A percentile compares a stretch with the other conserved stretches of the same genome.
These are phyloP conservation scores for Bimastos eiseni DNA, from an alignment of 2,888 invertebrate species.

Conservation along the genomic window DNA sequence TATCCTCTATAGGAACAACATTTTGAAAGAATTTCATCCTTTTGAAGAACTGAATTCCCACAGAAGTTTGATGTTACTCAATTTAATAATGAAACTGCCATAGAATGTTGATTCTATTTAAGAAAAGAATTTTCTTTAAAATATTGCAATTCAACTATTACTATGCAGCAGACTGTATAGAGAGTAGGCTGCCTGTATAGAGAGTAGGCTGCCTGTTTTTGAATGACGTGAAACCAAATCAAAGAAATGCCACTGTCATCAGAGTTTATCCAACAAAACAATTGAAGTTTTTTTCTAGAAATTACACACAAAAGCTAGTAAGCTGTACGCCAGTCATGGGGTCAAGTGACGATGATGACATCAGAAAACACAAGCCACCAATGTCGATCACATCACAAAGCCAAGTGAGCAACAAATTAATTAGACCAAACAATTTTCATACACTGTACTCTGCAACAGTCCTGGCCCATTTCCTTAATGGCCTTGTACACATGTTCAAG, in stretches of 20 bases:
- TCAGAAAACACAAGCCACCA: background rate
- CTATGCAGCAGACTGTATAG: background rate
- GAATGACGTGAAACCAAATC: background rate
- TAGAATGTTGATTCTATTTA: background rate
- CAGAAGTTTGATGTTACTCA: background rate
- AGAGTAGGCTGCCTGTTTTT: background rate
- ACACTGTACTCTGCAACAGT: constrained; percentile 4
- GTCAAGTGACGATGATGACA: background rate
- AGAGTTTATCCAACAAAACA: background rate
- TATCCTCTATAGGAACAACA: no score
- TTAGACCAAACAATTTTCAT: background rate
- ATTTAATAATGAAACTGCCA: background rate
- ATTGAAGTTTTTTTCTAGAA: background rate
- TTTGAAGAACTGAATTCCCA: background rate
- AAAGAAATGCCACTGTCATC: background rate
- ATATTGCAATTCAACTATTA: background rate
- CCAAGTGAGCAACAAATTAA: background rate
- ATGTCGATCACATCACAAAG: background rate
- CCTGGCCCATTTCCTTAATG: background rate
- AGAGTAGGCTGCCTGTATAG: background rate
- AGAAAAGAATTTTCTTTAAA: background rate
- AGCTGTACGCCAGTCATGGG: background rate
- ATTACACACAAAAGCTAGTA: background rate
- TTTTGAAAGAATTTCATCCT: background rate
- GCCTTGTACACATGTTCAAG: background rate